phyloP scores from a whole-genome alignment of 2,113 vertebrate genomes.

The Poeciliopsis prolifica region DNA sequence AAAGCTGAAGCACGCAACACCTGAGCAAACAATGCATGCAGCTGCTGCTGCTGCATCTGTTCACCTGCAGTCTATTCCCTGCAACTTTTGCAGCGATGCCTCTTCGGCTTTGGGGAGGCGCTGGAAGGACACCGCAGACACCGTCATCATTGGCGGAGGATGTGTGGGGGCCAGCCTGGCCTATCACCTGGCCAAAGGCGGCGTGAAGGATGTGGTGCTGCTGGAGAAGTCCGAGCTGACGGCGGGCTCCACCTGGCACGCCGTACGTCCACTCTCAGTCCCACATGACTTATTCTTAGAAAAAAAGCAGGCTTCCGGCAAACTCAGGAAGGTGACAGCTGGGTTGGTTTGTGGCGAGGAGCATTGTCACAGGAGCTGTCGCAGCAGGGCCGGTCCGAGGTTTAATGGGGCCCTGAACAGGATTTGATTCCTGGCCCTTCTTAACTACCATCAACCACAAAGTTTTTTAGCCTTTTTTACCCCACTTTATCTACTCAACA shows the following conservation, averaged over 20 bases:
- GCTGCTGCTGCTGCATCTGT: not conserved
- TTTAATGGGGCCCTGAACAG: not conserved
- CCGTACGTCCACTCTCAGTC: constrained; percentile 81
- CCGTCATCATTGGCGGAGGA: constrained; percentile 92
- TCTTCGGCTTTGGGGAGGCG: constrained; percentile 68
- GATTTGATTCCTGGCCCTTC: not conserved
- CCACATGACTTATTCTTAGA: not conserved
- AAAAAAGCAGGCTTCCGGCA: not conserved
- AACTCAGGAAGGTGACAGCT: too few relatives aligned
- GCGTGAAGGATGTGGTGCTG: constrained; percentile 92
- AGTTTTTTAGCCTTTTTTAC: too few relatives aligned
- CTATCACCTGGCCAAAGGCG: constrained; percentile 94
- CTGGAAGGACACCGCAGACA: constrained; percentile 91
- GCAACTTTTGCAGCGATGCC: constrained; percentile 27
- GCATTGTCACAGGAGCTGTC: not conserved
- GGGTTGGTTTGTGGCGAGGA: not conserved
- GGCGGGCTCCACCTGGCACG: constrained; percentile 97
- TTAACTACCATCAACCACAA: not conserved
- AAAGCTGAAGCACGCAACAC: not conserved
- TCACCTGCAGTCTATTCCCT: not conserved
- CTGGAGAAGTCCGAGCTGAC: constrained; percentile 97
- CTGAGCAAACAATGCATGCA: not conserved
- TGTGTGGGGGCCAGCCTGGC: constrained; percentile 93
- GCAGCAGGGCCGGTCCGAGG: not conserved
- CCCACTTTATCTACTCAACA: too few relatives aligned